Evolutionary conservation across 2,113 vertebrate genomes (phyloP).

Genomic region (Anhinga rufa): DNA sequence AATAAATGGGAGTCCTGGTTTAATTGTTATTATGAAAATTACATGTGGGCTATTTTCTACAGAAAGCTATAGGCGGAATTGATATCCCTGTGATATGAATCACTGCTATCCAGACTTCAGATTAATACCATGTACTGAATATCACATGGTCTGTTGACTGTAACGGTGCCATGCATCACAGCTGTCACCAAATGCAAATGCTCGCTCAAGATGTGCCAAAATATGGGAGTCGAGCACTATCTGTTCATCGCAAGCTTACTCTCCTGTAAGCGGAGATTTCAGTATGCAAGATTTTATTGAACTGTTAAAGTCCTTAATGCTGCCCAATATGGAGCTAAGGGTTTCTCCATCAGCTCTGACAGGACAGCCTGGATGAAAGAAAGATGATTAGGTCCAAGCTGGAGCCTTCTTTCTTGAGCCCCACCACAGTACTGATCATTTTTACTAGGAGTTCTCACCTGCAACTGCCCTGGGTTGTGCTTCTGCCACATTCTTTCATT

Average conservation of each 20-base stretch:
- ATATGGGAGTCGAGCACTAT: rapidly evolving
- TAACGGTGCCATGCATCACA: background rate
- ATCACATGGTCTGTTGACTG: background rate
- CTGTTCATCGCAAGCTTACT: rapidly evolving
- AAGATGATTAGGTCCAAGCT: background rate
- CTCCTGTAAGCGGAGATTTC: background rate
- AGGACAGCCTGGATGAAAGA: background rate
- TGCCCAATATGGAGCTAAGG: background rate
- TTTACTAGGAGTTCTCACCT: background rate
- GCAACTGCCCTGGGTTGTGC: rapidly evolving
- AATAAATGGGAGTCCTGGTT: background rate
- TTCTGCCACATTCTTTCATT: background rate
- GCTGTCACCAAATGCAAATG: background rate
- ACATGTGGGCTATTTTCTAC: background rate
- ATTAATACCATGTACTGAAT: rapidly evolving
- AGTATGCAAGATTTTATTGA: rapidly evolving
- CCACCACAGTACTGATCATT: rapidly evolving
- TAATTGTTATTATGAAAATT: background rate
- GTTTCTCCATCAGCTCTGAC: background rate
- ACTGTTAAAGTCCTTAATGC: too few relatives aligned
- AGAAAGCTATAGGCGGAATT: background rate
- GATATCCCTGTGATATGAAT: background rate
- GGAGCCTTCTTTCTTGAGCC: background rate
- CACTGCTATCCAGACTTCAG: rapidly evolving
- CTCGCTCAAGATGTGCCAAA: background rate